Evolutionary conservation across 2,888 invertebrate genomes (phyloP), one percentile per base, ranked within the genome.

Genomic region (Augiades crinisus): DNA sequence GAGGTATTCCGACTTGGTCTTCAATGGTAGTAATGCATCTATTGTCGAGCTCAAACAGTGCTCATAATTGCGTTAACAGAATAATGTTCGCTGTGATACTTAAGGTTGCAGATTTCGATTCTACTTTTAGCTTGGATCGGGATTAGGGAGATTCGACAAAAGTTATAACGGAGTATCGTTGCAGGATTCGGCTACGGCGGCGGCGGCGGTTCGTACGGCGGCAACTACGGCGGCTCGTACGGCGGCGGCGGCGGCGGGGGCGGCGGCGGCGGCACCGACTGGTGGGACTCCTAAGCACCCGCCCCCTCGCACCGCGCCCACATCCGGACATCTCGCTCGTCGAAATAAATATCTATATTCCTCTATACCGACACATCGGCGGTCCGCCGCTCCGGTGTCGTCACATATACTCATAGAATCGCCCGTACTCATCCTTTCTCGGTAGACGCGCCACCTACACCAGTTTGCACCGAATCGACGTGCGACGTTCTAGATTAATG

Each of bases 151-250:
- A n/a, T n/a, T n/a, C n/a, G n/a, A n/a, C n/a, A n/a, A n/a, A n/a
- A n/a, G n/a, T 19, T n/a, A 8, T 13, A 22, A 30, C 17, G 1
- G 14, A 33, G 16, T 1, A 5, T 33, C 19, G 1, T 41, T 43
- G 12, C 64, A 83, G 86, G 85, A 27, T 85, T 79, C 62, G 81
- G 82, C 1, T 86, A 81, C 65, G 78, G 86, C 59, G 79, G 80
- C 67, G 78, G 86, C 59, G 79, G 80, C 60, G 85, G 86, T 17
- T 76, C 79, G 47, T 84, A 84, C 63, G 86, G 86, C 54, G 86
- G 86, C 69, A 80, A 78, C 75, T 87, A 87, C 58, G 87, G 87
- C 69, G 86, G 85, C 22, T 81, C 84, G 67, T 86, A 85, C 75
- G 77, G 83, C 64, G 83, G 88, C 57, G 82, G 82, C 63, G 77